Base-by-base conservation (phyloP, 1,140 invertebrate genomes). In the Calephelis virginiensis region DNA sequence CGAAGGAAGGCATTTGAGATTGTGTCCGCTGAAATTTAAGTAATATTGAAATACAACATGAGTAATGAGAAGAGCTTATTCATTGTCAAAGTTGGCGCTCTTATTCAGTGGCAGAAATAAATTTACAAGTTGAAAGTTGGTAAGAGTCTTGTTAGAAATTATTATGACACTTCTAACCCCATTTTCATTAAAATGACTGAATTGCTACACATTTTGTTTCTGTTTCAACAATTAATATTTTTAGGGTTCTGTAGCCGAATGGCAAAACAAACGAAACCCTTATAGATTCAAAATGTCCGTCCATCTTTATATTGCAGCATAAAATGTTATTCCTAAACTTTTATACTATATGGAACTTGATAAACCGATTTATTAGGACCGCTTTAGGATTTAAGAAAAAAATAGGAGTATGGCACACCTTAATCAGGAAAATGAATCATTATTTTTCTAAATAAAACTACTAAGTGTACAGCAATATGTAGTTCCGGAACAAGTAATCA, bases 61-160 rank as follows among this genome's bases (percentile, higher is more conserved):
- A 56, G 53, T 37, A 56, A 56, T 56, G 53, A 56, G 11, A 56
- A 56, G 8, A 56, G 37, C 14, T 56, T 56, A 56, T 56, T 56
- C 53, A 56, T 28, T 56, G 28, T 56, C 53, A 56, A 56, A 56
- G 53, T 56, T 56, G 53, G 17, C 53, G 28, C 53, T 37, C 40
- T 56, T 56, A 38, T 56, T 3, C 53, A 37, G 37, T 56, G 56
- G 56, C 38, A n/a, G 12, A 59, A 59, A 59, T 59, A 59, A 43
- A 59, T 59, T 59, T 59, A 40, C 37, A 38, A 40, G 37, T 59
- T 38, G 11, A 59, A 59, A 59, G 28, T 59, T 59, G 56, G 12
- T 59, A 40, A 59, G 28, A 38, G 38, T 59, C 56, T 59, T n/a
- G 28, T 59, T 59, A 59, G 17, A 40, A 59, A 59, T 59, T 38